These are phyloP conservation scores for Lottia gigantea DNA, from an alignment of 2,888 invertebrate species.

Conservation along the genomic window DNA sequence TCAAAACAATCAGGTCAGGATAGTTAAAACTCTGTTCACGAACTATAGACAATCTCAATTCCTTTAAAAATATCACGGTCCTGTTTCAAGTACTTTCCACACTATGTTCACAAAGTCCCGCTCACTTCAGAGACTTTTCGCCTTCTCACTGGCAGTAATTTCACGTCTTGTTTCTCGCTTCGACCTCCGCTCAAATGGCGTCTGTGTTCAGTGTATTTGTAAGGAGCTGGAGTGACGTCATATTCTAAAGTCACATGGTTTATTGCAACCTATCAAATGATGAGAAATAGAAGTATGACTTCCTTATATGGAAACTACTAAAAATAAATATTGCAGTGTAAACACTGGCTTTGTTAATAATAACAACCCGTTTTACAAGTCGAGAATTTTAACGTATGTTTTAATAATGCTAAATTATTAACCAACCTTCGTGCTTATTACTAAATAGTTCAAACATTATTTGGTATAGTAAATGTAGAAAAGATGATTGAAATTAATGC, in stretches of 20 bases:
- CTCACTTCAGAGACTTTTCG: slow-evolving; percentile 11
- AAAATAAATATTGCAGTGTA: slow-evolving; percentile 19
- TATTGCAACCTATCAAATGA: slow-evolving; percentile 1
- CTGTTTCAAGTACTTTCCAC: too few species aligned
- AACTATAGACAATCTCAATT: not conserved
- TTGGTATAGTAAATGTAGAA: too few species aligned
- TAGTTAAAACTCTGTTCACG: not conserved
- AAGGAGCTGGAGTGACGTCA: slow-evolving; percentile 20
- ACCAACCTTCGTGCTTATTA: not conserved
- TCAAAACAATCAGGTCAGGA: not conserved
- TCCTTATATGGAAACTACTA: slow-evolving; percentile 20
- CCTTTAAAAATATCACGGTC: too few species aligned
- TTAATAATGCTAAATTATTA: not conserved
- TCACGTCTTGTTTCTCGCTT: slow-evolving; percentile 12
- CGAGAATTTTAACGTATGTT: not conserved
- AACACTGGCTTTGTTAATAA: slow-evolving; percentile 18
- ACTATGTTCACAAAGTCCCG: not conserved
- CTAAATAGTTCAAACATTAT: too few species aligned
- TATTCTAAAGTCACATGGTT: slow-evolving; percentile 12
- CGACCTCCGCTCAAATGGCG: slow-evolving; percentile 21
- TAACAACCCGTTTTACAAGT: slow-evolving; percentile 20
- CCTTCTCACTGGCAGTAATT: not conserved
- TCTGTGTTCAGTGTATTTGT: slow-evolving; percentile 16
- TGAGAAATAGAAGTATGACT: not conserved
- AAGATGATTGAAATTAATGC: not conserved